Conservation (phyloP, 1,140 invertebrate species). For the Bombus waltoni region DNA sequence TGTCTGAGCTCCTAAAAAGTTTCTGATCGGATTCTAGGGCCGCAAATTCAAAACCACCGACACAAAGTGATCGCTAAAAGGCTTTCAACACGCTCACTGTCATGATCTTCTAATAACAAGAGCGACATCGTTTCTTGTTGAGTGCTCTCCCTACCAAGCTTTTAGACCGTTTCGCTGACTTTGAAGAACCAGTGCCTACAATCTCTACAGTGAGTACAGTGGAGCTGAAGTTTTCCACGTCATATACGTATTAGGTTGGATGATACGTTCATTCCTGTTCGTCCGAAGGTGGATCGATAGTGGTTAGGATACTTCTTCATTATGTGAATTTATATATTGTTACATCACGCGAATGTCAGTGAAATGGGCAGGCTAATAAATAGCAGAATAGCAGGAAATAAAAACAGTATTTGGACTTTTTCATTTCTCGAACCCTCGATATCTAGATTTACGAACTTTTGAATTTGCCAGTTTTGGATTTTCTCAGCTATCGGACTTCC, state of each 20-base stretch:
- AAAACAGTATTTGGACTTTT: too few relatives aligned
- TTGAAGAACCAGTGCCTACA: neutral
- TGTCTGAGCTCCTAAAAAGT: neutral
- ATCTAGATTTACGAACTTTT: too few relatives aligned
- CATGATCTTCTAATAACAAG: neutral
- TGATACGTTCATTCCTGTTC: neutral
- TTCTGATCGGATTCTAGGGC: neutral
- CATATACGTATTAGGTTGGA: neutral
- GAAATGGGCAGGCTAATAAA: too few relatives aligned
- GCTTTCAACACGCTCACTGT: neutral
- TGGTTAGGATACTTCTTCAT: too few relatives aligned
- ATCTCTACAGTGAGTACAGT: neutral
- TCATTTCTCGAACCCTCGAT: too few relatives aligned
- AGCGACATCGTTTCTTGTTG: neutral
- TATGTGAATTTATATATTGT: too few relatives aligned
- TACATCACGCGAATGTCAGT: too few relatives aligned
- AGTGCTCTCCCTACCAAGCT: neutral
- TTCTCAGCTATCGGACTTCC: too few relatives aligned
- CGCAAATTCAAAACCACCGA: neutral
- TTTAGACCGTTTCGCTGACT: neutral
- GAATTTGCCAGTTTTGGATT: too few relatives aligned
- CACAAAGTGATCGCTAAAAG: constrained; percentile 1
- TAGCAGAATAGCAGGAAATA: too few relatives aligned
- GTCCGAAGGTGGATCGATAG: neutral
- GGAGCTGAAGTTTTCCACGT: neutral